These are phyloP conservation scores for Orgyia antiqua DNA, from an alignment of 2,888 invertebrate species.

Conservation along the genomic window DNA sequence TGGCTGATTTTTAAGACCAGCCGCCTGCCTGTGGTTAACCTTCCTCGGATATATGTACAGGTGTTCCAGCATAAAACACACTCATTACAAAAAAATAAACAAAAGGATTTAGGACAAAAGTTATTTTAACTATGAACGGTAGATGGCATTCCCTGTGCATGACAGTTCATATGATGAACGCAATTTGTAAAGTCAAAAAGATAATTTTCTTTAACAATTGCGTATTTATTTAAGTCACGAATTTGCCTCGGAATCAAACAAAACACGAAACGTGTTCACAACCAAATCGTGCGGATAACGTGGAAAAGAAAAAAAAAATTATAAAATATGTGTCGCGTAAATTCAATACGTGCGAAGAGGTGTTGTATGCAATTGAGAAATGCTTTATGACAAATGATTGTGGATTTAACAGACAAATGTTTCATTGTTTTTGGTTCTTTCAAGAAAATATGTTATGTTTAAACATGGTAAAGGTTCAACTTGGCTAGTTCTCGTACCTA, in stretches of 20 bases:
- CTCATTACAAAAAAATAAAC: too few species aligned
- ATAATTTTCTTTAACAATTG: constrained; percentile 28
- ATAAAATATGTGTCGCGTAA: constrained; percentile 21
- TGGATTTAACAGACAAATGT: constrained; percentile 27
- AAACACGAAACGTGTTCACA: constrained; percentile 43
- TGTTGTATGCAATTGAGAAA: constrained; percentile 13
- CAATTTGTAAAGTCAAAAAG: constrained; percentile 39
- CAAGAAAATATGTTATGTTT: too few species aligned
- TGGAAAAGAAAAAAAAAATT: constrained; percentile 21
- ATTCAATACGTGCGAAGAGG: constrained; percentile 23
- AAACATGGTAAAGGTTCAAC: too few species aligned
- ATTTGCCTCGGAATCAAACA: constrained; percentile 52
- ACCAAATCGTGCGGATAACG: constrained; percentile 43
- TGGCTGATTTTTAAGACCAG: too few species aligned
- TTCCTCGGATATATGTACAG: too few species aligned
- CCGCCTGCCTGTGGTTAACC: too few species aligned
- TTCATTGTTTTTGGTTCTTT: constrained; percentile 15
- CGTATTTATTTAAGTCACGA: constrained; percentile 56
- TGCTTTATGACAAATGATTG: constrained; percentile 13
- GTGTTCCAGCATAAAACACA: too few species aligned
- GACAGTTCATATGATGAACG: constrained; percentile 42
- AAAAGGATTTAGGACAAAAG: too few species aligned
- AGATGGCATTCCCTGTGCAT: constrained; percentile 27
- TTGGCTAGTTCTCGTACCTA: too few species aligned
- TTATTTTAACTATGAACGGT: constrained; percentile 10